Evolutionary conservation across 2,888 invertebrate genomes (phyloP).

Genomic region (Trichopoda pennipes): DNA sequence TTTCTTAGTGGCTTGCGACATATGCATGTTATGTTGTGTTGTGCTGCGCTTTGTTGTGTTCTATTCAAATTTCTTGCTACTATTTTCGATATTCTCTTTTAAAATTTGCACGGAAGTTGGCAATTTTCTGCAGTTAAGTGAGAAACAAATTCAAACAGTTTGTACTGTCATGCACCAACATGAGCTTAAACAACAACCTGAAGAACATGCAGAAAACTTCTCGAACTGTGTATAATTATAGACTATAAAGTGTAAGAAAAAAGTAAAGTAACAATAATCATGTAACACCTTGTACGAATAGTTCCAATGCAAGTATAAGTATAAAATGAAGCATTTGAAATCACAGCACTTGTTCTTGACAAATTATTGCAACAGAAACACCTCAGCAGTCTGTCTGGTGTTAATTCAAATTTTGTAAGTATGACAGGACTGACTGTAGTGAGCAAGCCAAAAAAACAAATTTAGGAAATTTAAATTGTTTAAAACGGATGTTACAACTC

Average conservation of each 20-base stretch:
- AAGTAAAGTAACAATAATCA: slow-evolving; percentile 51
- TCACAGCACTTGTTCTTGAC: slow-evolving; percentile 45
- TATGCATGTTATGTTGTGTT: slow-evolving; percentile 55
- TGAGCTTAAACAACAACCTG: slow-evolving; percentile 50
- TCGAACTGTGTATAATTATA: slow-evolving; percentile 65
- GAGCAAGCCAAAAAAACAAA: background rate
- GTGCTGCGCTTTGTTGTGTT: too few species aligned
- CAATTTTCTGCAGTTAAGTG: slow-evolving; percentile 59
- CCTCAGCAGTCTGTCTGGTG: slow-evolving; percentile 10
- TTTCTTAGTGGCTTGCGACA: slow-evolving; percentile 76
- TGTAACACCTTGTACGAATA: slow-evolving; percentile 52
- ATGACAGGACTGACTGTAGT: background rate
- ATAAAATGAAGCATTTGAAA: slow-evolving; percentile 43
- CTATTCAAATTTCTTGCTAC: slow-evolving; percentile 35
- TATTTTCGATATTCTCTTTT: slow-evolving; percentile 34
- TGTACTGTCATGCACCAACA: slow-evolving; percentile 30
- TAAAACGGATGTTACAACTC: slow-evolving; percentile 23
- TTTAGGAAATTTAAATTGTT: slow-evolving; percentile 29
- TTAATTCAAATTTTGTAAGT: slow-evolving; percentile 20
- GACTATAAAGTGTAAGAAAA: slow-evolving; percentile 55
- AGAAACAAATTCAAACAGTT: slow-evolving; percentile 40
- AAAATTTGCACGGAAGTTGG: slow-evolving; percentile 68
- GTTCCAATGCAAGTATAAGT: slow-evolving; percentile 32
- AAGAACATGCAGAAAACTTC: slow-evolving; percentile 63
- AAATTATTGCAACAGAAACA: slow-evolving; percentile 19